Base-by-base conservation (phyloP, 2,113 vertebrate genomes). In the Jaculus jaculus region DNA sequence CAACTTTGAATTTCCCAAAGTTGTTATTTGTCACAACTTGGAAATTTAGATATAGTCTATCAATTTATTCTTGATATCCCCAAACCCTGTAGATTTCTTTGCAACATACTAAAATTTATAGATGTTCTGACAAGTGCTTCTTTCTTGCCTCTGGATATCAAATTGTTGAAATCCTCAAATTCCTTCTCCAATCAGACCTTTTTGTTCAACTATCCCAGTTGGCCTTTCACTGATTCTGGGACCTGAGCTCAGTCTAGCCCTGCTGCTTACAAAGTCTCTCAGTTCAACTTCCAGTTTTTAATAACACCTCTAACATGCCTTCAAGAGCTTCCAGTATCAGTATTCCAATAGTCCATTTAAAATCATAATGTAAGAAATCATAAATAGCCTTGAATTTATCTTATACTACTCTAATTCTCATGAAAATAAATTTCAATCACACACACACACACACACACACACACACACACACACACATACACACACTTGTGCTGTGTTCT, bases 21-120 rank as follows among this genome's bases (percentile, higher is more conserved):
- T 92, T 94, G 20, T 9, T 91, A 87, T 90, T 72, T 93, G 10
- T 28, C n/a, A 89, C 23, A 95, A 88, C 60, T 93, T 73, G 90
- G 9, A 54, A 92, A 73, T 94, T 66, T 74, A 34, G 54, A 26
- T 80, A 54, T 5, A 39, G 87, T 90, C 7, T 3, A 85, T 83
- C 87, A 79, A 85, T 84, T 93, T 15, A 86, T 78, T 82, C 32
- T 11, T 51, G 92, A 74, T 39, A 92, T 34, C 0, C 37, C 87
- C 63, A 72, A 30, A 90, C 66, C 87, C 18, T 54, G 60, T 90
- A 75, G 34, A 85, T 63, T 85, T 90, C 17, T 18, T 83, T 73
- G 13, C 17, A 42, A 42, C 84, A 42, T 37, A 66, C 72, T 92
- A 85, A 96, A 94, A 24, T 5, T n/a, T n/a, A 84, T 10, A 77